Evolutionary conservation across 2,113 vertebrate species (phyloP).

Genomic region (Eretmochelys imbricata): DNA sequence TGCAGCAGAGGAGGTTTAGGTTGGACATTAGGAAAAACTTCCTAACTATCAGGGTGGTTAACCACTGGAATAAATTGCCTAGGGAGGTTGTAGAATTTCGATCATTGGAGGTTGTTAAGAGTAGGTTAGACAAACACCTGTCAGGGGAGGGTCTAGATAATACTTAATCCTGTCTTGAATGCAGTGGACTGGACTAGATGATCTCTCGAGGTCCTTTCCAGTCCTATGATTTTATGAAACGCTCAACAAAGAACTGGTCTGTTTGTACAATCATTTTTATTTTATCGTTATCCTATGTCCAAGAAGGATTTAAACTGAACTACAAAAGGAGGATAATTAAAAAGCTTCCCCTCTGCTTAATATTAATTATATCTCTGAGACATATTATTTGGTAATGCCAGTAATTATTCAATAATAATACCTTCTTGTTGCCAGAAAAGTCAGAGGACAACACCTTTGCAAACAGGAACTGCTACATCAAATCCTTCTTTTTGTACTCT

Average conservation of each 20-base stretch:
- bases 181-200: no score
- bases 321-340: background rate
- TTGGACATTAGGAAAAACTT: no score
- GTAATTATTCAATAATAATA: background rate
- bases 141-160: no score
- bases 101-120: no score
- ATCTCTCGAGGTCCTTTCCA: no score
- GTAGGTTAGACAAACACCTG: no score
- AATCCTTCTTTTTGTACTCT: background rate
- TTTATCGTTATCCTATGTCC: background rate
- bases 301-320: background rate
- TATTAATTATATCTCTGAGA: constrained; percentile 4
- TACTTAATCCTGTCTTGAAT: no score
- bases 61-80: no score
- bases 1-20: no score
- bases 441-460: background rate
- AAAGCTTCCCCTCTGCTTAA: background rate
- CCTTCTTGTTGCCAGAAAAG: background rate
- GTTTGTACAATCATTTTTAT: background rate
- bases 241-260: background rate
- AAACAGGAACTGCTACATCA: background rate
- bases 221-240: no score
- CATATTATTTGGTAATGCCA: background rate
- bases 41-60: no score
- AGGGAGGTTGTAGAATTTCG: no score